Conservation (phyloP, 2,113 vertebrate genomes). For the Corapipo altera region DNA sequence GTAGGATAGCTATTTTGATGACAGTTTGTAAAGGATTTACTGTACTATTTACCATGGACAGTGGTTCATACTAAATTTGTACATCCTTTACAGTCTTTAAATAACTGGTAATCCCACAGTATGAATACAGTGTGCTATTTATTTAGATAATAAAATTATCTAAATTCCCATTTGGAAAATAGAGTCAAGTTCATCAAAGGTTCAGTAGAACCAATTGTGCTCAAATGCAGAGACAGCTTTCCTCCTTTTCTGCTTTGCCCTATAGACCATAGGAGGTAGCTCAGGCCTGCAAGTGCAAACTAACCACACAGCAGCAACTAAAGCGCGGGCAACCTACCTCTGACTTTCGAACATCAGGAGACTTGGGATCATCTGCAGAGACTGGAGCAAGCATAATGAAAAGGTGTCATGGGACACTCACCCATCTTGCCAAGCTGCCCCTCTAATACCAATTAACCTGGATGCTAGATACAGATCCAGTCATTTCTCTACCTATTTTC, state of each 20-base stretch:
- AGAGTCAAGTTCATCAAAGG: not conserved
- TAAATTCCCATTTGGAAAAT: not conserved
- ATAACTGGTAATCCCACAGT: not conserved
- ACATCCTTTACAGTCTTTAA: not conserved
- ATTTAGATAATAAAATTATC: not conserved
- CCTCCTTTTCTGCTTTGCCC: not conserved
- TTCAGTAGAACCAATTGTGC: not conserved
- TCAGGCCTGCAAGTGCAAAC: not conserved
- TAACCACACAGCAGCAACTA: not conserved
- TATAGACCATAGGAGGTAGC: not conserved
- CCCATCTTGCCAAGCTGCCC: fast-evolving
- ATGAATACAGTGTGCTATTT: not conserved
- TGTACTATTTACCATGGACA: not conserved
- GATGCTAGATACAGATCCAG: not conserved
- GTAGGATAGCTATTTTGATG: not conserved
- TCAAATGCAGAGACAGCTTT: not conserved
- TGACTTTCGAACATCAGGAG: not conserved
- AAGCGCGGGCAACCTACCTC: not conserved
- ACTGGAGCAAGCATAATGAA: not conserved
- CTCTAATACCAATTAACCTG: not conserved
- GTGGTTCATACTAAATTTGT: not conserved
- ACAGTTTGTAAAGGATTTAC: slow-evolving; percentile 34
- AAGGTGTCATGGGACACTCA: not conserved
- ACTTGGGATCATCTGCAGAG: not conserved
- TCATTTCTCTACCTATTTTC: not conserved